Percentiles rank a stretch among this genome's conserved stretches.
Conservation (phyloP, 2,888 invertebrate species). For the Plusia festucae region DNA sequence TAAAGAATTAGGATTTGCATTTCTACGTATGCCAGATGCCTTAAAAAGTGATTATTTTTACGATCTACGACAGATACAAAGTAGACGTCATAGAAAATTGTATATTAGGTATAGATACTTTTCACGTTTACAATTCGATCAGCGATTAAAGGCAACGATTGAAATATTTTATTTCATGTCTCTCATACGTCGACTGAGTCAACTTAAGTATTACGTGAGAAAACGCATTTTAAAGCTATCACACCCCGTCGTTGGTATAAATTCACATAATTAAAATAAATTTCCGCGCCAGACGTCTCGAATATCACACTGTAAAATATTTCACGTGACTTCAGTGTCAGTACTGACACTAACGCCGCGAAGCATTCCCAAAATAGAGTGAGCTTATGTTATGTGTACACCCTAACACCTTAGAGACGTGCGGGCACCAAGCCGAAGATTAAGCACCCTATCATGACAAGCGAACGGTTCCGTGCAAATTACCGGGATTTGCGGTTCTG, state of each 20-base stretch:
- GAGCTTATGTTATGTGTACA: conserved; percentile 41
- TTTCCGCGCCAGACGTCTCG: conserved; percentile 28
- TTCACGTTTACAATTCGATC: conserved; percentile 11
- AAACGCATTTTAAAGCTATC: conserved; percentile 24
- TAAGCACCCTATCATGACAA: conserved; percentile 57
- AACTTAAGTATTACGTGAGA: conserved; percentile 7
- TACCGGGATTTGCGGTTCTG: conserved; percentile 60
- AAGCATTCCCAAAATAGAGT: conserved; percentile 42
- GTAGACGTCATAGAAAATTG: neutral
- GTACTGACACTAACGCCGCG: conserved; percentile 41
- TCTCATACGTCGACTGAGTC: conserved; percentile 14
- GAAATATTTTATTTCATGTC: conserved; percentile 18
- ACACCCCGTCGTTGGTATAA: conserved; percentile 21
- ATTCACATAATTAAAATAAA: conserved; percentile 47
- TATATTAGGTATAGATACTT: conserved; percentile 10
- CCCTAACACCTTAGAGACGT: conserved; percentile 40
- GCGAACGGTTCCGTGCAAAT: conserved; percentile 60
- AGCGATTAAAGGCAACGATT: conserved; percentile 6
- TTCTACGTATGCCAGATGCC: too few species aligned
- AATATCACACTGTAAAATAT: conserved; percentile 48
- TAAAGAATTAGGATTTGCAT: too few species aligned
- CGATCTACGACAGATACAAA: too few species aligned
- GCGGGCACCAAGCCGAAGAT: conserved; percentile 48
- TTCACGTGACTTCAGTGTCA: conserved; percentile 43
- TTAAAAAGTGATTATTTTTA: neutral